Evolutionary conservation across 1,140 invertebrate species (phyloP), one percentile per base, ranked within the genome.

Genomic region (Trachymyrmex cornetzi): DNA sequence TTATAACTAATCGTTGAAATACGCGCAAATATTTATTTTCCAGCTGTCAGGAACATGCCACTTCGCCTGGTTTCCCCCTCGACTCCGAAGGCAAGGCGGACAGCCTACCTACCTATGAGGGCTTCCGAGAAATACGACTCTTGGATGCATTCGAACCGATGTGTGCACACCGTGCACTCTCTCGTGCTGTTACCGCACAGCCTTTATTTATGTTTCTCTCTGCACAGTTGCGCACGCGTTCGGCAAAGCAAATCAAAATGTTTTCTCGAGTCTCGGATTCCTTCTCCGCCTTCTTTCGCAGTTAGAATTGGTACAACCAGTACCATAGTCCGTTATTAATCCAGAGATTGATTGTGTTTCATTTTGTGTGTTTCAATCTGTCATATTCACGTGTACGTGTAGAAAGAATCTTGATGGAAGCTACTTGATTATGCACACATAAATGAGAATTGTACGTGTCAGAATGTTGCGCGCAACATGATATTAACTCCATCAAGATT

Each of bases 1-100:
- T 90, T 92, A 90, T 91, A 89, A 89, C 88, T 92, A 92, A 92
- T 92, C 91, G 89, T 91, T 92, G 88, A 92, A 91, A 92, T 92
- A 92, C 88, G 91, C 53, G 90, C 91, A 92, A 92, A 92, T 92
- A 92, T 92, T 92, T 92, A 92, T 92, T 91, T 90, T 87, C 85
- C 66, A 90, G 64, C 91, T 92, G 91, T 92, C 91, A 92, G 50
- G 72, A 69, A 86, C 91, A 91, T 67, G 61, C 89, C 87, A 90
- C 89, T 90, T 74, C 75, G 75, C 80, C 61, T 53, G 79, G 63
- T 53, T 90, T 85, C 50, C 59, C 38, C 57, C 75, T 59, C 44
- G 66, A 71, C 30, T 77, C 16, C 79, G 34, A 72, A 75, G 34
- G 74, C 72, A 66, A 82, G 55, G 63, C 61, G 88, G 81, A 74